Evolutionary conservation across 2,113 vertebrate species (phyloP), one percentile per base, ranked within the genome.

Genomic region (Oreotrochilus melanogaster): DNA sequence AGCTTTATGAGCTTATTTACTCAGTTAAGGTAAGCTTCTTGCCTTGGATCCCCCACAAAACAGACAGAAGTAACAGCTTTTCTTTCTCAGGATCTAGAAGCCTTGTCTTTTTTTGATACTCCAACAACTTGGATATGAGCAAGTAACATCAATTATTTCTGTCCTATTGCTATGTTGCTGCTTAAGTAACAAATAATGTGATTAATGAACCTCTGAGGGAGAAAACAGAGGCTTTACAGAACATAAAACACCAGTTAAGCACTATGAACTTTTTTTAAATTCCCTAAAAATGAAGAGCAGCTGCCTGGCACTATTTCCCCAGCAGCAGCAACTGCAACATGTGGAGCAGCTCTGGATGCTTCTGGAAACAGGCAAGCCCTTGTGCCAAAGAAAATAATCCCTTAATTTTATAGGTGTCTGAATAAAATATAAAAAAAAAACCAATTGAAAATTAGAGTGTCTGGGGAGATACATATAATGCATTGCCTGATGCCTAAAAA

Each of bases 221-320:
- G 45, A 79, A 85, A 92, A 73, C 51, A 84, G 51, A 83, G 53
- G 39, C n/a, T 81, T 78, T 81, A 37, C 25, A 53, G 48, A 78
- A 78, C 39, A 74, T 23, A 65, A 86, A 93, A 37, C 27, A 78
- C 39, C 48, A 86, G 37, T 72, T 48, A 64, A 93, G 61, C 47
- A 57, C 35, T 42, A 47, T 25, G 22, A 90, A 51, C 31, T 83
- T 83, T 48, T 35, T 78, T 45, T 51, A 90, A 88, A 88, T 95
- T 86, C 79, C 67, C 69, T 71, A 84, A 69, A 95, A 96, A 96
- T 74, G 65, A 94, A 65, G 70, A 96, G 92, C 96, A 96, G 90
- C 86, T 95, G 92, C 85, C 94, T 94, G 95, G 94, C 90, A 93
- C 47, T 0, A 83, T 75, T 86, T 22, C 57, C 67, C 57, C 65